Evolutionary conservation across 2,113 vertebrate genomes (phyloP).

Genomic region (Motacilla tschutschensis): DNA sequence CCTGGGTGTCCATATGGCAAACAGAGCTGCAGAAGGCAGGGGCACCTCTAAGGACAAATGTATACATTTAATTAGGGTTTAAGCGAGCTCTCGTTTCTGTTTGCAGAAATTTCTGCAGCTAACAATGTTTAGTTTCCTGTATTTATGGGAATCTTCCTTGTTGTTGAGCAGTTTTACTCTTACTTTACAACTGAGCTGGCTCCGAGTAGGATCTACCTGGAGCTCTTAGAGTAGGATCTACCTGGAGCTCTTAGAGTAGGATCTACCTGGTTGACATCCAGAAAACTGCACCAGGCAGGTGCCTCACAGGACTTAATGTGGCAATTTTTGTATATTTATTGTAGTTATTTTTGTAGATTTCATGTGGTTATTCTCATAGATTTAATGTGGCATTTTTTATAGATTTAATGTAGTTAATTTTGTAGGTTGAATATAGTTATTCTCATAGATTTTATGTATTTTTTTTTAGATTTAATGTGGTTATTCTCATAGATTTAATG

Average conservation of each 20-base stretch:
- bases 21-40: neutral
- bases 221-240: neutral
- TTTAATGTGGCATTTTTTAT: neutral
- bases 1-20: neutral
- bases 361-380: neutral
- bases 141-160: neutral
- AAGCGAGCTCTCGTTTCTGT: neutral
- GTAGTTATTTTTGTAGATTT: neutral
- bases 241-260: neutral
- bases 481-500: no score
- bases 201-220: neutral
- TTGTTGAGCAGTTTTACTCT: neutral
- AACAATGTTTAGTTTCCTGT: neutral
- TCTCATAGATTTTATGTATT: neutral
- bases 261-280: neutral
- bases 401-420: neutral
- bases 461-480: neutral
- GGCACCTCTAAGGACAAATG: neutral
- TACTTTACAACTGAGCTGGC: rapidly evolving
- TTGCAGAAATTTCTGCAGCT: neutral
- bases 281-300: neutral
- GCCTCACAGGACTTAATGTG: neutral
- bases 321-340: neutral
- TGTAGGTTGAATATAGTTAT: neutral
- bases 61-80: neutral